Conservation (phyloP, 30 jellyfish, hydroid and myxozoan genomes). For the Hydra vulgaris region DNA sequence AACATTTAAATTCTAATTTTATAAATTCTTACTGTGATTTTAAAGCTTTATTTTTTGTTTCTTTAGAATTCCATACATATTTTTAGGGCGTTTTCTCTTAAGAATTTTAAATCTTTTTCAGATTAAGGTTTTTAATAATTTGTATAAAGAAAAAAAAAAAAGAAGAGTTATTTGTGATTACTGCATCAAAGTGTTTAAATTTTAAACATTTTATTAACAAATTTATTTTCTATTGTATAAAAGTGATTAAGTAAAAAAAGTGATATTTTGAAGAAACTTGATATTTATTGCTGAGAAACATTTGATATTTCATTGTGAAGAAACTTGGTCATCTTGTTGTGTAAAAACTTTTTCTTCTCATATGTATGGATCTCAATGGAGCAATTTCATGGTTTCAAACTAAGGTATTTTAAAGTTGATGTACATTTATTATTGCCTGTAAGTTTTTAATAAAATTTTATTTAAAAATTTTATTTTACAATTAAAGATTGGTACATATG, state of each 20-base stretch:
- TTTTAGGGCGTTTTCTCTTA: neutral
- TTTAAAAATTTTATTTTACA: too few species aligned
- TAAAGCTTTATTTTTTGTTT: neutral
- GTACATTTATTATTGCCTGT: too few species aligned
- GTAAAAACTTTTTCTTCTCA: neutral
- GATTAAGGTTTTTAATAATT: neutral
- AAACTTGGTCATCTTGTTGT: neutral
- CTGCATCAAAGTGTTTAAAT: neutral
- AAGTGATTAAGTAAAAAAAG: too few species aligned
- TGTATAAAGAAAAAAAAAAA: too few species aligned
- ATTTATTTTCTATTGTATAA: too few species aligned
- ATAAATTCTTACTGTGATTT: neutral
- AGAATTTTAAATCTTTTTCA: neutral
- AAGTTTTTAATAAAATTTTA: too few species aligned
- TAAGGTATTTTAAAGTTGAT: constrained; percentile 28
- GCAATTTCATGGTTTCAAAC: constrained; percentile 77
- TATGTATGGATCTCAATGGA: constrained; percentile 57
- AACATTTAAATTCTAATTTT: too few species aligned
- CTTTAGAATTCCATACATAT: neutral
- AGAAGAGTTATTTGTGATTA: too few species aligned
- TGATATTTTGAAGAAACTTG: too few species aligned
- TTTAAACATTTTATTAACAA: too few species aligned
- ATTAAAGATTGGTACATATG: constrained; percentile 98
- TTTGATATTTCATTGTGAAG: too few species aligned
- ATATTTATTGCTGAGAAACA: too few species aligned